A percentile compares a stretch with the other conserved stretches of the same genome.
phyloP scores from a whole-genome alignment of 2,797 vertebrate genomes.

The Lycodopsis pacificus region DNA sequence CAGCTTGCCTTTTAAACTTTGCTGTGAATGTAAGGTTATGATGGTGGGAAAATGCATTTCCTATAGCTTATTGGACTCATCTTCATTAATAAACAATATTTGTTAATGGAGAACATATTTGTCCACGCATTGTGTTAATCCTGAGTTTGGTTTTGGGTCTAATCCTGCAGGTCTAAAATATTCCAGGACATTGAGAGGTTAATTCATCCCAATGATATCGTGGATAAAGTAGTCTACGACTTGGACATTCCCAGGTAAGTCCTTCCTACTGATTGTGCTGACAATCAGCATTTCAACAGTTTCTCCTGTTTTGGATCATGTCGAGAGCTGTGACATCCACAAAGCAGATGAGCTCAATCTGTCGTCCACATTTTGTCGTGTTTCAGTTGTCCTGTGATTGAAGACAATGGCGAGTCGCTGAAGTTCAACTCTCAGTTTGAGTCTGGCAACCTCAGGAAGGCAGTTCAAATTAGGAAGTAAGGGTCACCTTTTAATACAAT shows the following conservation, averaged over 20 bases:
- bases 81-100: neutral
- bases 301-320: neutral
- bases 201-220: slow-evolving; percentile 94
- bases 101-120: neutral
- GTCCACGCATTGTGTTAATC: neutral
- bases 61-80: neutral
- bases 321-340: slow-evolving; percentile 19
- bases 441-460: slow-evolving; percentile 97
- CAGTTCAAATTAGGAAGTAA: slow-evolving; percentile 97
- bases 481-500: slow-evolving; percentile 45
- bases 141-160: slow-evolving; percentile 17
- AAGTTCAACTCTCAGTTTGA: slow-evolving; percentile 99
- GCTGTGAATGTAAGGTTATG: neutral
- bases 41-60: neutral
- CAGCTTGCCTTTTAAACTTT: slow-evolving; percentile 10
- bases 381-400: slow-evolving; percentile 87
- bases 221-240: slow-evolving; percentile 97
- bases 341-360: neutral
- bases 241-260: slow-evolving; percentile 92
- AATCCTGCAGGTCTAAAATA: slow-evolving; percentile 91
- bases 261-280: neutral
- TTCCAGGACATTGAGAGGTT: slow-evolving; percentile 98
- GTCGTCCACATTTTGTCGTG: slow-evolving; percentile 40
- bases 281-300: neutral
- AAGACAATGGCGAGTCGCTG: slow-evolving; percentile 91